Evolutionary conservation across 2,113 vertebrate genomes (phyloP), one percentile per base, ranked within the genome.

Genomic region (Stegastes partitus): DNA sequence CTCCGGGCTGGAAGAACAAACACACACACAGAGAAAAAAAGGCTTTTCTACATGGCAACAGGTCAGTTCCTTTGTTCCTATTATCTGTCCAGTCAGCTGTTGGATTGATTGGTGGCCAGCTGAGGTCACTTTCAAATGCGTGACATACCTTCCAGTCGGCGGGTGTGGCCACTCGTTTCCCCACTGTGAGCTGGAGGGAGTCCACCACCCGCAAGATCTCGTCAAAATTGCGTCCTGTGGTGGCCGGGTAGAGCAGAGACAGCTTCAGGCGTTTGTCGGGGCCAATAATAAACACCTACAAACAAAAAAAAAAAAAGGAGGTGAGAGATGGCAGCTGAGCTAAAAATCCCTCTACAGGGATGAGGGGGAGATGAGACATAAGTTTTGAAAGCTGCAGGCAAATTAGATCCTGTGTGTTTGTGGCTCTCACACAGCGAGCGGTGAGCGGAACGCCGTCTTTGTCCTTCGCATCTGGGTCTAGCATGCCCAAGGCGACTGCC

Each of bases 261-360:
- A 99, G 95, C 82, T 97, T 98, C 76, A 99, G 81, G 89, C 93
- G 96, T 94, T 98, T 98, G 85, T 99, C 97, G 0, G 97, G 97
- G 23, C 97, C 96, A 50, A 99, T 96, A 72, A 99, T 0, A 2
- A 97, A 99, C 61, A 98, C 97, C 97, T 98, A 61, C 14, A 28
- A 53, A 21, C 23, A 50, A 10, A 22, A 15, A 28, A 28, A 53
- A 21, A 28, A 50, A 10, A 22, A 15, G 37, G 18, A 76, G n/a
- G 10, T n/a, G 2, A 57, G 14, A 62, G 49, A 47, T 25, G 42
- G 6, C 47, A 23, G 19, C 21, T 4, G 28, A 42, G 19, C 49
- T 61, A 1, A 39, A 50, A 3, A 31, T 42, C 15, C n/a, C n/a
- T 50, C 16, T 0, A 7, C 2, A 8, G 2, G 7, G 31, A 21